These are phyloP conservation scores for Nasonia giraulti DNA, from an alignment of 1,140 invertebrate genomes.

Conservation along the genomic window DNA sequence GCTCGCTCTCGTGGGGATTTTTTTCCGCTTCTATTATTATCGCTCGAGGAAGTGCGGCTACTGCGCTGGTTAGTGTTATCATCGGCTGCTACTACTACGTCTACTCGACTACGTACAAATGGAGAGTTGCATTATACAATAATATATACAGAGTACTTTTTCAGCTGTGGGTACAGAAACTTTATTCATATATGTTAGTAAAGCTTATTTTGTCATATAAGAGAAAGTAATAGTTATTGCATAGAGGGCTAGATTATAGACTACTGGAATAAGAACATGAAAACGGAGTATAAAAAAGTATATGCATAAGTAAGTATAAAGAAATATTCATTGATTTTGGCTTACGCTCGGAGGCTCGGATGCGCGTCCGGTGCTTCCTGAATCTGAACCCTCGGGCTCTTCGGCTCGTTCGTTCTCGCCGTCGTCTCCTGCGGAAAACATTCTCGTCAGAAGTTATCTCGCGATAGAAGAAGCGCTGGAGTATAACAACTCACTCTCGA, in stretches of 20 bases:
- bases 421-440: constrained; percentile 3
- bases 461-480: neutral
- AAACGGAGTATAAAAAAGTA: no score
- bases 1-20: no score
- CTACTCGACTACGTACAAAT: neutral
- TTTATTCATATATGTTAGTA: constrained; percentile 15
- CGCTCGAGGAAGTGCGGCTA: neutral
- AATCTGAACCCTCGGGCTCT: constrained; percentile 35
- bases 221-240: no score
- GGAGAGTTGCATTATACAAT: neutral
- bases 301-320: neutral
- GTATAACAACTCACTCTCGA: constrained; percentile 29
- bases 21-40: no score
- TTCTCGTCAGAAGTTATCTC: no score
- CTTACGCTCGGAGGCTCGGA: constrained; percentile 41
- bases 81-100: no score
- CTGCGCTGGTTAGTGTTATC: no score
- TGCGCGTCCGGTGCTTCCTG: constrained; percentile 21
- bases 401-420: constrained; percentile 8
- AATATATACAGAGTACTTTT: constrained; percentile 1
- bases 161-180: neutral
- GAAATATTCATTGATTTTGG: constrained; percentile 33
- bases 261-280: neutral
- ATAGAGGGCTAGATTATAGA: no score
- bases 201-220: neutral